Evolutionary conservation across 2,797 vertebrate species (phyloP).

Genomic region (Kryptopterus vitreolus): DNA sequence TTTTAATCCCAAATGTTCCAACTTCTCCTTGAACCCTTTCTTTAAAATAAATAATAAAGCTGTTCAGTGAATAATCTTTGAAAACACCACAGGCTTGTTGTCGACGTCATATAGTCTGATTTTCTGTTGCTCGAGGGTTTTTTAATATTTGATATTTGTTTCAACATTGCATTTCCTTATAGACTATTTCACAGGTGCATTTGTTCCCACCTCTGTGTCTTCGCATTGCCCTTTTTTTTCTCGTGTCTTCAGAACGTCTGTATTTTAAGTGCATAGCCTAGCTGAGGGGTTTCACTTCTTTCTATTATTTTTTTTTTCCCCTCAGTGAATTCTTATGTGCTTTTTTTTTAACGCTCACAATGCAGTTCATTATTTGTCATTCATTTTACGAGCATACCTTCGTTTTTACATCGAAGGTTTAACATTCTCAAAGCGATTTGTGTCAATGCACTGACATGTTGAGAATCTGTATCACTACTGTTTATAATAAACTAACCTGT

Average conservation of each 20-base stretch:
- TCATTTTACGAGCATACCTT: conserved; percentile 38
- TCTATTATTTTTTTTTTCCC: conserved; percentile 25
- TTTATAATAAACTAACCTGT: conserved; percentile 67
- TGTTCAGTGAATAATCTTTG: background rate
- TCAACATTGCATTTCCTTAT: conserved; percentile 1
- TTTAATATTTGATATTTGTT: background rate
- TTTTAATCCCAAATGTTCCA: background rate
- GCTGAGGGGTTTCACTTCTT: conserved; percentile 12
- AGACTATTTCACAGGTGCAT: conserved; percentile 32
- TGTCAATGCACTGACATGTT: conserved; percentile 48
- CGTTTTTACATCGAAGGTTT: background rate
- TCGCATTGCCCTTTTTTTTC: conserved; percentile 22
- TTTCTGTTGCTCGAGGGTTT: background rate
- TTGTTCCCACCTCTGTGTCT: conserved; percentile 8
- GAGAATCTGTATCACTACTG: conserved; percentile 60
- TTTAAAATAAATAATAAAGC: background rate
- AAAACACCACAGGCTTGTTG: background rate
- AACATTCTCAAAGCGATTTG: conserved; percentile 34
- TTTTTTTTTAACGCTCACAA: conserved; percentile 38
- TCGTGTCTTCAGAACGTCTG: conserved; percentile 17
- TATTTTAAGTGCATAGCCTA: conserved; percentile 22
- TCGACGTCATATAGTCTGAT: background rate
- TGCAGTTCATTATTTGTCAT: conserved; percentile 55
- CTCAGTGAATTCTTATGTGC: conserved; percentile 11
- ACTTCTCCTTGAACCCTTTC: background rate